Base-by-base conservation (phyloP, 1,140 invertebrate species). In the Ganaspis sp. region DNA sequence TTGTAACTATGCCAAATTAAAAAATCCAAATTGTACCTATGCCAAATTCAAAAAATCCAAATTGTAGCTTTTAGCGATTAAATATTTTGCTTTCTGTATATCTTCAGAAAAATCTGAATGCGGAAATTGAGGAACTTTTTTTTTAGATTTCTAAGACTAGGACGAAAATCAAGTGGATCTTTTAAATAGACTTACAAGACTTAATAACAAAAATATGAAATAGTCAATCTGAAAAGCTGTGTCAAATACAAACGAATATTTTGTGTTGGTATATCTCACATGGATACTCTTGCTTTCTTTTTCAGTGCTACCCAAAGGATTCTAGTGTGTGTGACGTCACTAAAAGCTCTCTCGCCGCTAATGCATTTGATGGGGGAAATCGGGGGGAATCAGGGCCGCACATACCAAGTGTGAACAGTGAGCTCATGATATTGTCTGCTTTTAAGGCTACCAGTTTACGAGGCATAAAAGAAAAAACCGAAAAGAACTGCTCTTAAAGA, bases 281-380 rank as follows among this genome's bases (percentile, higher is more conserved):
- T 21, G 37, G 23, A 37, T 76, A 70, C 64, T 78, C 76, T 73
- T 79, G 77, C 75, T 79, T 78, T 77, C 70, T 34, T 79, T 73
- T 72, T 70, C 53, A 72, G 58, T 58, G 71, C 79, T 71, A 72
- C 69, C 73, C 76, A 77, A 64, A 79, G 81, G 78, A 81, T 82
- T 78, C 79, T 81, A 80, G 83, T 85, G 84, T 82, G 83, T 82
- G 86, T 89, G 88, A 90, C 88, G 89, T 89, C 89, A 88, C 89
- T 90, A 90, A 90, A 90, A 90, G 89, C 89, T 90, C 89, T 89
- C 86, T 89, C 84, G 84, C 85, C 86, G 87, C 89, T 90, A 90
- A 90, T 90, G 89, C 89, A 90, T 90, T 90, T 90, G 89, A 82
- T 82, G 83, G 84, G 88, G 82, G 86, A 78, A 80, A 86, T 84